Percentiles rank a stretch among this genome's conserved stretches.
Conservation (phyloP, 2,113 vertebrate species). For the Gymnarchus niloticus region DNA sequence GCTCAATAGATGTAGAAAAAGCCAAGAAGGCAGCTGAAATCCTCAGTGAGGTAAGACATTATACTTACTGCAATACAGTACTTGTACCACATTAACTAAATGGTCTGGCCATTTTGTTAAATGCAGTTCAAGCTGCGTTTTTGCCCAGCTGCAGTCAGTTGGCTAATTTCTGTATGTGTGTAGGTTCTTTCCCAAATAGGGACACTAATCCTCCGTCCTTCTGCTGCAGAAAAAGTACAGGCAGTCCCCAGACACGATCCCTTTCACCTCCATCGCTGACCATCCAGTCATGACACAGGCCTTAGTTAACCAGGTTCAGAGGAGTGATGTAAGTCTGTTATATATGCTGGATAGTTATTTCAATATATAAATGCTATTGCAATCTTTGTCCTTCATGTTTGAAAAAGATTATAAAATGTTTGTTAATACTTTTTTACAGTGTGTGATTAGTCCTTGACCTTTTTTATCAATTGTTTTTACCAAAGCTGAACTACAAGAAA, state of each 20-base stretch:
- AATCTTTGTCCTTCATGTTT: neutral
- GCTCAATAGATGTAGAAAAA: constrained; percentile 80
- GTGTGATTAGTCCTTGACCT: neutral
- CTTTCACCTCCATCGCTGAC: constrained; percentile 79
- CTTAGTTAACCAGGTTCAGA: constrained; percentile 80
- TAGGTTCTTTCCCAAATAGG: neutral
- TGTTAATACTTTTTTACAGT: neutral
- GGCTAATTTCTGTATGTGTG: neutral
- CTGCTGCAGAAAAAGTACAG: constrained; percentile 80
- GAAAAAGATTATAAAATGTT: neutral
- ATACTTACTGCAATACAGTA: neutral
- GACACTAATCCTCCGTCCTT: neutral
- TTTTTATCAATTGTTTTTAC: constrained; percentile 13
- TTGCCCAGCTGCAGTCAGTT: neutral
- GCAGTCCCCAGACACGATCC: constrained; percentile 74
- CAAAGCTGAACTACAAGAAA: constrained; percentile 80
- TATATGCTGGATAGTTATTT: neutral
- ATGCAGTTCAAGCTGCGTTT: neutral
- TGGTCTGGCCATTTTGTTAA: neutral
- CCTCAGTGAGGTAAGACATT: constrained; percentile 69
- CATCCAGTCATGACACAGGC: constrained; percentile 77
- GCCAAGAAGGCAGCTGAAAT: constrained; percentile 74
- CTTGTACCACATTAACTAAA: neutral
- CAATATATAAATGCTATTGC: neutral
- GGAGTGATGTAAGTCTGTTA: constrained; percentile 76